These are phyloP conservation scores for Lagopus leucura DNA, from an alignment of 2,113 vertebrate species.

Conservation along the genomic window DNA sequence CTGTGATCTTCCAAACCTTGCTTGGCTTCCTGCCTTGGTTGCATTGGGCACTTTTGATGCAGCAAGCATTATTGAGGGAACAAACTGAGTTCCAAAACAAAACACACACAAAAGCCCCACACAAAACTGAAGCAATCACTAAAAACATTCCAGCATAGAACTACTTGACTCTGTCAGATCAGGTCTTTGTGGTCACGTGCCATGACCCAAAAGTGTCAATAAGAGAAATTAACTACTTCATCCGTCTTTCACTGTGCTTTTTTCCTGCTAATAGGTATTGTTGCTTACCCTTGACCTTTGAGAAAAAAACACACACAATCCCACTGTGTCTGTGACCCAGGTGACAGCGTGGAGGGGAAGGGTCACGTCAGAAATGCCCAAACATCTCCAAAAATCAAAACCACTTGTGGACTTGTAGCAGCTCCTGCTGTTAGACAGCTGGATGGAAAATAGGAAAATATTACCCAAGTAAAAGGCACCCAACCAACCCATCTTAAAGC, in stretches of 20 bases:
- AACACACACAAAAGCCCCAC: neutral
- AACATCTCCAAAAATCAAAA: neutral
- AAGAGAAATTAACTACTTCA: neutral
- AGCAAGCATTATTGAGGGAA: neutral
- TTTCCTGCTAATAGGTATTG: neutral
- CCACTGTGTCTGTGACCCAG: too few relatives aligned
- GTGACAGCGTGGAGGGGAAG: neutral
- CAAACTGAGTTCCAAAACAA: neutral
- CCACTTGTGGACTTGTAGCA: neutral
- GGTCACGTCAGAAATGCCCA: neutral
- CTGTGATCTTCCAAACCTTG: neutral
- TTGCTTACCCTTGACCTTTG: neutral
- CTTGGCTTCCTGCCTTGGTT: neutral
- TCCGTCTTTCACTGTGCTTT: neutral
- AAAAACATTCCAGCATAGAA: neutral
- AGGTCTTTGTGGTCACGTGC: neutral
- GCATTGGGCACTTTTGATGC: fast-evolving
- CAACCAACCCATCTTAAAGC: neutral
- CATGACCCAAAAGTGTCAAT: neutral
- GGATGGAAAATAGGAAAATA: neutral
- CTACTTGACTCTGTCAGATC: neutral
- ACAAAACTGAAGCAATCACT: neutral
- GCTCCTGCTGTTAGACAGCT: neutral
- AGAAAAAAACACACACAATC: neutral
- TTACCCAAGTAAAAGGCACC: neutral